Evolutionary conservation across 2,113 vertebrate genomes (phyloP), one percentile per base, ranked within the genome.

Genomic region (Halichoerus grypus): DNA sequence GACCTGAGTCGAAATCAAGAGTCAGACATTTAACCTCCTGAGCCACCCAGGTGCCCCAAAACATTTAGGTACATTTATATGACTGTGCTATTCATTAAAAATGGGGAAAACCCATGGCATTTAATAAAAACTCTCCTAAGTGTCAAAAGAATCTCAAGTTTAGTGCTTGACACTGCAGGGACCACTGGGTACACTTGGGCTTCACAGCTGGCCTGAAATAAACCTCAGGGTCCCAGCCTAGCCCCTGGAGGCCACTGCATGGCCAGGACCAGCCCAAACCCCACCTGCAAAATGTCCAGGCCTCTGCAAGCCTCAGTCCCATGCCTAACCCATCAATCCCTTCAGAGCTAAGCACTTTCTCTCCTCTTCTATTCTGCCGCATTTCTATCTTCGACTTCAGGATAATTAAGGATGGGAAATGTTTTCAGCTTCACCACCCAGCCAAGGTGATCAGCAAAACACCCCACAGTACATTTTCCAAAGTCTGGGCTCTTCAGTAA

Each of bases 91-190:
- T 61, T 96, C 92, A 57, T 49, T 94, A 42, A 87, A 93, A 85
- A 36, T 55, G 33, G 7, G 49, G 19, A n/a, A 96, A 82, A n/a
- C 3, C 0, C 4, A 33, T n/a, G 11, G 24, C 28, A 8, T 46
- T 79, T 87, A 77, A 55, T 89, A 77, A 91, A 91, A 96, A 49
- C 26, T 46, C 31, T 71, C 39, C 36, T 63, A 57, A 95, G 51
- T 88, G 46, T 79, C 67, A 83, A 91, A 51, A 11, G 33, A 93
- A 71, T 46, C 59, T 46, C 36, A 77, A 9, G 33, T 53, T 61
- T 39, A 76, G 33, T 92, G 36, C 11, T 57, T 74, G 84, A 94
- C 9, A 21, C 28, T 76, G 16, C 36, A 33, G 26, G 21, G 11
- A 63, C 18, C 42, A 49, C 2, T 22, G 72, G 7, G n/a, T 26